Base-by-base conservation (phyloP, 2,888 invertebrate species). In the Idaea dimidiata region DNA sequence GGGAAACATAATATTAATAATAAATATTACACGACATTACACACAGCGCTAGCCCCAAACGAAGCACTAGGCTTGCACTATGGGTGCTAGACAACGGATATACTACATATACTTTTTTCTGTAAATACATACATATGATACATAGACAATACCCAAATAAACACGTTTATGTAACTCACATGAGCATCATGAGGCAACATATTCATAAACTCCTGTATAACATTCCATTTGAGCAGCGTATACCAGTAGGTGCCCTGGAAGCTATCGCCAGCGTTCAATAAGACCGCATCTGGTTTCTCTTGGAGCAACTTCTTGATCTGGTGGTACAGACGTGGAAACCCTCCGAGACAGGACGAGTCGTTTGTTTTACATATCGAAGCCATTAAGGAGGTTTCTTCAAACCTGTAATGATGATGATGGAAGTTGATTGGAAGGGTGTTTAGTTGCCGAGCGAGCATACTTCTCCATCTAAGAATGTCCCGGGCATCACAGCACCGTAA, bases 211-310 rank as follows among this genome's bases (percentile, higher is more conserved):
- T 94, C 85, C 56, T 95, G 94, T 0, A 96, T 96, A 0, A 95
- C 94, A 72, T 95, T 95, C 95, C 96, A 96, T 70, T 95, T 94
- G 61, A 95, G 89, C 8, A 96, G 72, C 31, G 95, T 95, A 80
- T 97, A 97, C 96, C 96, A 97, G 14, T 96, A 91, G 0, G 97
- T 97, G 0, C 97, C 97, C 81, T 97, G 97, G 79, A 94, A 97
- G 72, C 95, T 95, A 81, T 97, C 97, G 0, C 97, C 97, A 0
- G 96, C 97, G 78, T 97, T 96, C 63, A 97, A 81, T 33, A 97
- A 93, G 2, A 97, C 81, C 0, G 95, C 93, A 63, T 94, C 90
- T 0, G 92, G 91, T 68, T 94, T 93, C 59, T 85, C 81, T 1
- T 80, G 77, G 54, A 90, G 80, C 31, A 93, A 82, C 7, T 87